Percentiles rank a stretch among this genome's conserved stretches.
Conservation (phyloP, 2,797 vertebrate species). For the Glossophaga mutica region DNA sequence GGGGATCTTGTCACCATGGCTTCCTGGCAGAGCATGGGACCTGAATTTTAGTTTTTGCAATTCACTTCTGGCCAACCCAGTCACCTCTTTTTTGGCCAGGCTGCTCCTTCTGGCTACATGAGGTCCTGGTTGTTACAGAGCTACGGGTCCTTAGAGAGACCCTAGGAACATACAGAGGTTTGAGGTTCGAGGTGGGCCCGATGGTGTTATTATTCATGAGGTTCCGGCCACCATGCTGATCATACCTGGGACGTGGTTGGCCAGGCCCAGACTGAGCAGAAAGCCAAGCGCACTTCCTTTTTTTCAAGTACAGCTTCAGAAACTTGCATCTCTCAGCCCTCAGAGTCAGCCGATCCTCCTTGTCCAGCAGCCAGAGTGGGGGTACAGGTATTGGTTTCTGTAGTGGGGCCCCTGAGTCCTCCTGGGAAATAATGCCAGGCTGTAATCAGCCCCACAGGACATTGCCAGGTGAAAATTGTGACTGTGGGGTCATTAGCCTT, state of each 20-base stretch:
- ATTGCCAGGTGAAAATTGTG: background rate
- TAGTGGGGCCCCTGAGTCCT: background rate
- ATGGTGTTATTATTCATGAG: background rate
- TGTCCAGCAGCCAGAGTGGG: background rate
- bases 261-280: background rate
- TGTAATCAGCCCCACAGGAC: background rate
- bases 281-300: background rate
- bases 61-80: conserved; percentile 28
- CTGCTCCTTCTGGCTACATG: background rate
- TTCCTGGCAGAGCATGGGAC: background rate
- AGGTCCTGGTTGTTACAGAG: background rate
- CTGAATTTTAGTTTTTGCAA: background rate
- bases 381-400: background rate
- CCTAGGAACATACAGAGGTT: background rate
- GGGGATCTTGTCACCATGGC: background rate
- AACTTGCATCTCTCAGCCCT: background rate
- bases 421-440: background rate
- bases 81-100: background rate
- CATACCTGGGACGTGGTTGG: background rate
- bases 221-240: background rate
- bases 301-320: background rate
- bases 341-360: background rate
- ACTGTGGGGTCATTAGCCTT: background rate
- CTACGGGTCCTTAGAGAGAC: background rate
- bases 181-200: background rate